These are phyloP conservation scores for Acipenser ruthenus DNA, from an alignment of 2,797 vertebrate genomes.

Conservation along the genomic window DNA sequence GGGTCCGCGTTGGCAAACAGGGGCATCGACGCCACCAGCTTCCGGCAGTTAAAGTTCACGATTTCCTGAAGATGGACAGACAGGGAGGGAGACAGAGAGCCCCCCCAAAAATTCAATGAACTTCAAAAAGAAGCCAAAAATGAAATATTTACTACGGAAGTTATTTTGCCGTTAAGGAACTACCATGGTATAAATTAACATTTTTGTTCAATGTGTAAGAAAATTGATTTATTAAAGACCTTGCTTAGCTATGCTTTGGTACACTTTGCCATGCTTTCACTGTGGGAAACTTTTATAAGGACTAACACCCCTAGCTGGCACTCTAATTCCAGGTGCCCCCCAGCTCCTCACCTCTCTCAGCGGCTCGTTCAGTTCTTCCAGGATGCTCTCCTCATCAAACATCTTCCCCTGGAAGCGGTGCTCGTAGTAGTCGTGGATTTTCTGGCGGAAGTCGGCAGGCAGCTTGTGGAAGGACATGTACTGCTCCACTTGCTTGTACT, in stretches of 20 bases:
- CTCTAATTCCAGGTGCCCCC: too few species aligned
- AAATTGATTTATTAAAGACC: too few species aligned
- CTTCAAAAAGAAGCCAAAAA: not conserved
- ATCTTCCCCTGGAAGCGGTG: constrained; percentile 97
- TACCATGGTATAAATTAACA: too few species aligned
- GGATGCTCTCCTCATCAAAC: constrained; percentile 93
- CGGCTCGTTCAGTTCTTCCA: constrained; percentile 88
- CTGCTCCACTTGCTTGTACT: constrained; percentile 98
- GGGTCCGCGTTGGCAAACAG: constrained; percentile 77
- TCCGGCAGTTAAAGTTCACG: constrained; percentile 84
- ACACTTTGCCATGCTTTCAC: too few species aligned
- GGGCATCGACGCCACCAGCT: constrained; percentile 83
- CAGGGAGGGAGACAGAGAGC: not conserved
- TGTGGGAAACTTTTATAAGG: too few species aligned
- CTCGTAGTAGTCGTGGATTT: constrained; percentile 89
- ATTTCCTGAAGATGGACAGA: constrained; percentile 62
- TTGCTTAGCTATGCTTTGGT: too few species aligned
- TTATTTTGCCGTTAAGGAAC: too few species aligned
- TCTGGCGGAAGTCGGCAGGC: constrained; percentile 83
- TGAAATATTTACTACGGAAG: too few species aligned
- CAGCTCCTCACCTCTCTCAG: constrained; percentile 75
- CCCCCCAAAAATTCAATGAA: not conserved
- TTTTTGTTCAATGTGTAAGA: too few species aligned
- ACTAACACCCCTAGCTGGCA: too few species aligned
- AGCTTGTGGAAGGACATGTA: constrained; percentile 98